These are phyloP conservation scores for Rhadinocentrus ornatus DNA, from an alignment of 2,797 vertebrate species.

Conservation along the genomic window DNA sequence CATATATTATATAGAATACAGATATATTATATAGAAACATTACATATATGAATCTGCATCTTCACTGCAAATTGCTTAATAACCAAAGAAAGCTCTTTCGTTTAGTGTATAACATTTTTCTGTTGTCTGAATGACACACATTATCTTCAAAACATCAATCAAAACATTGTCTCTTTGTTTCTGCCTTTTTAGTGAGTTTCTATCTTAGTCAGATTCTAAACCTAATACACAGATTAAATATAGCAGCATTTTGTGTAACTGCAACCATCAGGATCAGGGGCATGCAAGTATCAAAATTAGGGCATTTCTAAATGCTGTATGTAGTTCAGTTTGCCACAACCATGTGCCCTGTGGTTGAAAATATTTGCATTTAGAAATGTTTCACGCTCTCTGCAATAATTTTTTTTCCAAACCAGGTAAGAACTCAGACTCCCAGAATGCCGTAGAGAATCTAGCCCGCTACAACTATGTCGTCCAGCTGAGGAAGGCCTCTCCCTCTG, in stretches of 20 bases:
- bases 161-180: neutral
- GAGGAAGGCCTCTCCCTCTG: conserved; percentile 73
- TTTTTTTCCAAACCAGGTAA: conserved; percentile 67
- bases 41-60: neutral
- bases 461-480: conserved; percentile 78
- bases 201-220: neutral
- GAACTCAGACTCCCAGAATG: conserved; percentile 68
- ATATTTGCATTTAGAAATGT: neutral
- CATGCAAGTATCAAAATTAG: neutral
- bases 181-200: neutral
- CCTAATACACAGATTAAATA: neutral
- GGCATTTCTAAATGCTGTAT: neutral
- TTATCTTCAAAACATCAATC: neutral
- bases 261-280: no score
- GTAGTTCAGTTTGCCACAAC: neutral
- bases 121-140: neutral
- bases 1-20: no score
- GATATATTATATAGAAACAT: neutral
- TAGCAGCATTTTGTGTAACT: no score
- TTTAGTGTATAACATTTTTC: neutral
- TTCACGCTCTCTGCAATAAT: neutral
- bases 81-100: neutral
- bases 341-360: neutral
- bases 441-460: conserved; percentile 75
- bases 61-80: neutral